Base-by-base conservation (phyloP, 2,113 vertebrate genomes). In the Rhynchomys soricoides region DNA sequence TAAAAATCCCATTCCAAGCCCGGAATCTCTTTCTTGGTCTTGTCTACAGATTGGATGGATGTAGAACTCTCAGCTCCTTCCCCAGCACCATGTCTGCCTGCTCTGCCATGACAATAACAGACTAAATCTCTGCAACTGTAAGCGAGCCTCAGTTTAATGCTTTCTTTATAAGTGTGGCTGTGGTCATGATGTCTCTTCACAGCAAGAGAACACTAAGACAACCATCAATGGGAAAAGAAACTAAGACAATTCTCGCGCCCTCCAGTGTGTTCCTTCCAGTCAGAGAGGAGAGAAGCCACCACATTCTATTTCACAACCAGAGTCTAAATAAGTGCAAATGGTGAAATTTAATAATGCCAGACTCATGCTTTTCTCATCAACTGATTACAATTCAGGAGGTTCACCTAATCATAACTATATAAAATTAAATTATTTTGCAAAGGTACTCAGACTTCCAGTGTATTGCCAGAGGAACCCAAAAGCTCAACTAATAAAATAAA, bases 331-430 rank as follows among this genome's bases (percentile, higher is more conserved):
- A 34, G 79, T 37, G 29, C 74, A 52, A 73, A 78, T 9, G 11
- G 93, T 94, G 79, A 97, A 97, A 97, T 97, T 95, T 96, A 98
- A 96, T 96, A 98, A 98, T 93, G 94, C 96, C 97, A 97, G 97
- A 86, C 5, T 3, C 57, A 88, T 24, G 81, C 48, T 94, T 98
- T 97, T 96, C 94, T 89, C 95, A 81, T 55, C 96, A 97, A 96
- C 77, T 91, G 87, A 94, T 96, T 92, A 64, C 95, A 98, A 93
- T 97, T 97, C 96, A 96, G 92, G 98, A 97, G 79, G 93, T 96
- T 96, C 83, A 96, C 92, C 94, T 97, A 98, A 98, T 98, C 96
- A 97, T 96, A 98, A 98, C 85, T 92, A 81, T 91, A 86, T 96
- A 96, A 96, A 98, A 98, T 94, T 97, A 86, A 93, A 83, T 94